phyloP scores from a whole-genome alignment of 2,888 invertebrate genomes.

The Drosophila leonis region DNA sequence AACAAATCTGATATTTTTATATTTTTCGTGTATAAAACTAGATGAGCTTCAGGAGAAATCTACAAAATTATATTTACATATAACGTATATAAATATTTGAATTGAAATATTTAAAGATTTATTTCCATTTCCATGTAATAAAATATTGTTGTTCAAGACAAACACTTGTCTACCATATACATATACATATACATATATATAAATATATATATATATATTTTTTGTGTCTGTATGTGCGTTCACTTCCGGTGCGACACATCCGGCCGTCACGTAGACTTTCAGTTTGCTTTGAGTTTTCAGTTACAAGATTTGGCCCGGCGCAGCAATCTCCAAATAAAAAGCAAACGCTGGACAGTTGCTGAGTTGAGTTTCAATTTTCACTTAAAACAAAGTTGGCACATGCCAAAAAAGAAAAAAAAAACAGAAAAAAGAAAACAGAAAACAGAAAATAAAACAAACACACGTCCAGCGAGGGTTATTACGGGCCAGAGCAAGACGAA shows the following conservation, averaged over 20 bases:
- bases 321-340: conserved; percentile 74
- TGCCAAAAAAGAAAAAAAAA: conserved; percentile 29
- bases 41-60: no score
- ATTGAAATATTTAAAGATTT: no score
- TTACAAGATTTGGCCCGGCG: conserved; percentile 65
- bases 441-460: conserved; percentile 13
- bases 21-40: no score
- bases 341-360: conserved; percentile 72
- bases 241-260: conserved; percentile 41
- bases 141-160: background rate
- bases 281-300: conserved; percentile 75
- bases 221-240: background rate
- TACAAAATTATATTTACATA: no score
- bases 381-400: conserved; percentile 78
- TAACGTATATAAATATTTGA: no score
- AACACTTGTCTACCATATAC: background rate
- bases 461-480: conserved; percentile 17
- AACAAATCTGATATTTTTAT: no score
- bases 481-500: conserved; percentile 2
- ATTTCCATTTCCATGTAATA: no score
- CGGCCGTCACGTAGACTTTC: conserved; percentile 65
- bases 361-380: conserved; percentile 79
- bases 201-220: background rate
- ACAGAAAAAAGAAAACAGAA: conserved; percentile 1
- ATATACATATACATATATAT: background rate